Base-by-base conservation (phyloP, 2,888 invertebrate species). In the Philereme transversata region DNA sequence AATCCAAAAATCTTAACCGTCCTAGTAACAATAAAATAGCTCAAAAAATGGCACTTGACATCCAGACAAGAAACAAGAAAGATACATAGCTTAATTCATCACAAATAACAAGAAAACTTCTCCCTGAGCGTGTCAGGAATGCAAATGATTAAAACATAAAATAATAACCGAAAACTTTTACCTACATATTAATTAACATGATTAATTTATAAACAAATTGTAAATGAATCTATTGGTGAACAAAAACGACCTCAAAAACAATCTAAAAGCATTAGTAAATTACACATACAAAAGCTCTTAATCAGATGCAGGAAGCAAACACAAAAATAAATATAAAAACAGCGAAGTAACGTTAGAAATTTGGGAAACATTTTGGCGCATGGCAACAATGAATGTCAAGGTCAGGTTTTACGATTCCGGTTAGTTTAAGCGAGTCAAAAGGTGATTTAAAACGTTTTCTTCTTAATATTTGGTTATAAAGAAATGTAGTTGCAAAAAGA, bases 221-320 rank as follows among this genome's bases (percentile, higher is more conserved):
- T 45, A 65, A 62, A 60, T 55, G 57, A 68, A 58, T 60, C 56
- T 53, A 61, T 57, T 35, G 46, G 47, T 46, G 36, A 60, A 58
- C 68, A 65, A 66, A 64, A 65, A 66, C 44, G 51, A 57, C 61
- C 45, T 60, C 56, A 45, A 57, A 57, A 60, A 60, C 33, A 55
- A 69, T 57, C 48, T 62, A 62, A 66, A 56, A 58, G 56, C 63
- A 56, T 63, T 53, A 60, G 60, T 62, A 61, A 65, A 63, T 51
- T 63, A 59, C 50, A 45, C 58, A 60, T 50, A 64, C 62, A 67
- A 66, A 68, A 61, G 64, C 64, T 61, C 57, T 67, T 67, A 67
- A 65, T 69, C 60, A 55, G 59, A 62, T 64, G 54, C 57, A 62
- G 61, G 58, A 61, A 64, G 33, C 54, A 56, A 64, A 67, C 67